These are phyloP conservation scores for Frankliniella intonsa DNA, from an alignment of 2,888 invertebrate species.

Conservation along the genomic window DNA sequence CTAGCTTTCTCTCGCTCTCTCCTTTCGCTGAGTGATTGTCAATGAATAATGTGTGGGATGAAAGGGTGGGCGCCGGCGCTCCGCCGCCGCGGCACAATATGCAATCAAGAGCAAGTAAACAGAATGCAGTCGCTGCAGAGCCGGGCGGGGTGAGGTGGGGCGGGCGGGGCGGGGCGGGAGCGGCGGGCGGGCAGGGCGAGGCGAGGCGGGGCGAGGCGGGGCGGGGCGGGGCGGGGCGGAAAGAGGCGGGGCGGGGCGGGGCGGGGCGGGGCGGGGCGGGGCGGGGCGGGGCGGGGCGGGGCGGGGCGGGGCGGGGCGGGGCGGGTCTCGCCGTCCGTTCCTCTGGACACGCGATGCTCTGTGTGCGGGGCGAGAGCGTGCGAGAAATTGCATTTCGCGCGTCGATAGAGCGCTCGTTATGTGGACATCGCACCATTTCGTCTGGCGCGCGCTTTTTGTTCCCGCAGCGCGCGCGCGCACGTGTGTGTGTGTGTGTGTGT, in stretches of 20 bases:
- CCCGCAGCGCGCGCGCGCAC: no score
- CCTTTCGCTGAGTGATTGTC: background rate
- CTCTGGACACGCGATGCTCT: no score
- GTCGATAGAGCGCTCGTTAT: no score
- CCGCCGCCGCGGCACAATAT: background rate
- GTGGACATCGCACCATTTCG: no score
- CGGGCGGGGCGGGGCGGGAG: background rate
- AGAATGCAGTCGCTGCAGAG: background rate
- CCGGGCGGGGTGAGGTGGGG: background rate
- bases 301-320: background rate
- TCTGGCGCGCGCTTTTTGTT: no score
- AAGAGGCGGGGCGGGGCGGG: background rate
- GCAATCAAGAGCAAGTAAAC: slow-evolving; percentile 14
- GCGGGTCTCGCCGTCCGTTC: background rate
- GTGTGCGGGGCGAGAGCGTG: no score
- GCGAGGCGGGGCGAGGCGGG: background rate
- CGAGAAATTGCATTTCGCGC: no score
- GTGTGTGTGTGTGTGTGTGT: no score
- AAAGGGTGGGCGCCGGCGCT: background rate
- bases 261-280: background rate
- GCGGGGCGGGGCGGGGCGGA: background rate
- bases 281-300: background rate
- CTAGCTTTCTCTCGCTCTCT: background rate
- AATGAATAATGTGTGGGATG: slow-evolving; percentile 18
- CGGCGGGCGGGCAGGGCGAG: background rate